A percentile compares a stretch with the other conserved stretches of the same genome.
Conservation (phyloP, 1,140 invertebrate species). For the Caerostris darwini region DNA sequence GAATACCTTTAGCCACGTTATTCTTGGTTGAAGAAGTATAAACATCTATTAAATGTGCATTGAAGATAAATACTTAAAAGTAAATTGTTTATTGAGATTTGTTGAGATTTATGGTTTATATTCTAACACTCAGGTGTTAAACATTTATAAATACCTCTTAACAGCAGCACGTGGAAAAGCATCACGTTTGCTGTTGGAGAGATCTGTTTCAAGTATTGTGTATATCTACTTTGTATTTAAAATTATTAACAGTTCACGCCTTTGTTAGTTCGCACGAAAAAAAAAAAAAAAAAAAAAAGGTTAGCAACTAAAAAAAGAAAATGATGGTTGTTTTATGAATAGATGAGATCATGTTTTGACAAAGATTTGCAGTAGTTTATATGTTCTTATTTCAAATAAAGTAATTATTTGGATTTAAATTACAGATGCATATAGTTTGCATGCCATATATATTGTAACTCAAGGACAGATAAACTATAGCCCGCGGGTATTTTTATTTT, state of each 20-base stretch:
- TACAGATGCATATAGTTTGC: too few relatives aligned
- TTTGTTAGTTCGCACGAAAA: neutral
- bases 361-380: neutral
- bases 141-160: neutral
- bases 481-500: too few relatives aligned
- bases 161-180: neutral
- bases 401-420: too few relatives aligned
- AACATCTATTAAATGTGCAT: too few relatives aligned
- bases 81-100: too few relatives aligned
- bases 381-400: too few relatives aligned
- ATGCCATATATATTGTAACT: too few relatives aligned
- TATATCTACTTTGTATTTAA: neutral
- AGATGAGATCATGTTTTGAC: neutral
- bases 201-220: neutral
- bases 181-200: neutral
- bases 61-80: too few relatives aligned
- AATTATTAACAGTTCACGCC: neutral
- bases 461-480: too few relatives aligned
- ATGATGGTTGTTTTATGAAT: neutral
- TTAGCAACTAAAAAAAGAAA: neutral
- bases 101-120: neutral
- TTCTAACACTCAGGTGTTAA: neutral
- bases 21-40: too few relatives aligned
- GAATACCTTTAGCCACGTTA: too few relatives aligned
- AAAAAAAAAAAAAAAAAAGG: neutral